phyloP scores from a whole-genome alignment of 2,797 vertebrate genomes.

The Scarus forsteni region DNA sequence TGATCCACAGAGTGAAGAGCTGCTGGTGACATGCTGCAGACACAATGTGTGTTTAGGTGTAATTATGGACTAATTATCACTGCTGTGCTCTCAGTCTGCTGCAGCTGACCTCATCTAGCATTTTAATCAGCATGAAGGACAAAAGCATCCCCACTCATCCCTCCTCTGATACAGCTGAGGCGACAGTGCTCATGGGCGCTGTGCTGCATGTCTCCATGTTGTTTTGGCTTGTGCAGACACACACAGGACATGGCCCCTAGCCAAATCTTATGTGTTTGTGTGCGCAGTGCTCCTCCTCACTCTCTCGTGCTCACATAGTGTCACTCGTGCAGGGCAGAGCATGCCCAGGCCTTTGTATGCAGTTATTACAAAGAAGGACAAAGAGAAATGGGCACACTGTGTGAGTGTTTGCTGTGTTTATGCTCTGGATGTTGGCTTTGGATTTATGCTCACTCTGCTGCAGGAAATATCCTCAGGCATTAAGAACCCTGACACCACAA shows the following conservation, averaged over 20 bases:
- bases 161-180: constrained; percentile 59
- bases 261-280: constrained; percentile 52
- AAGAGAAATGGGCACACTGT: constrained; percentile 50
- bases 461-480: constrained; percentile 8
- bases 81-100: constrained; percentile 60
- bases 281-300: constrained; percentile 52
- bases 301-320: constrained; percentile 63
- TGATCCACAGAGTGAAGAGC: constrained; percentile 30
- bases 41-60: constrained; percentile 47
- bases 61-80: constrained; percentile 71
- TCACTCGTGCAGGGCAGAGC: constrained; percentile 71
- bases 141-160: constrained; percentile 48
- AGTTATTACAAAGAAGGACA: constrained; percentile 67
- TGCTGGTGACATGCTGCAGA: constrained; percentile 38
- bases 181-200: constrained; percentile 34
- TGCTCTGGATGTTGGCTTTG: constrained; percentile 31
- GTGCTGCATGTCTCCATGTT: constrained; percentile 55
- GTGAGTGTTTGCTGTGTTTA: constrained; percentile 31
- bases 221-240: constrained; percentile 67
- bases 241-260: constrained; percentile 65
- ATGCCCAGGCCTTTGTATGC: constrained; percentile 67
- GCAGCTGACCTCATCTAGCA: constrained; percentile 66
- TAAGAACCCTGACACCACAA: not conserved
- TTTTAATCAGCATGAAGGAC: constrained; percentile 76
- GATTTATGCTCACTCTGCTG: constrained; percentile 2